A percentile compares a stretch with the other conserved stretches of the same genome.
phyloP scores from a whole-genome alignment of 2,797 vertebrate species.

The Spatula versicolor region DNA sequence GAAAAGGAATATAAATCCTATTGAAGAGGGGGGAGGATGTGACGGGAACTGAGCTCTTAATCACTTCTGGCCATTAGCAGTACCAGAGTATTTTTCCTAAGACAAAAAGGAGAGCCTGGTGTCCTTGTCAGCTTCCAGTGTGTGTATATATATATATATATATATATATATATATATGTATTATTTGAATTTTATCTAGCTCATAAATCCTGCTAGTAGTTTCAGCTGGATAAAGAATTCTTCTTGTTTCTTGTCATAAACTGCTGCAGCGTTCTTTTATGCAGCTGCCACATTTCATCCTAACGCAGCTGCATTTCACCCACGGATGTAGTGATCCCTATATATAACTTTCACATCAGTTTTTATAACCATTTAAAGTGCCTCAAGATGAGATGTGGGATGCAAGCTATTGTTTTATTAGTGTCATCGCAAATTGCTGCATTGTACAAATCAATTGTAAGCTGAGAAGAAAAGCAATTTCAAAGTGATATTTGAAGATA shows the following conservation, averaged over 20 bases:
- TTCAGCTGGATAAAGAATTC: slow-evolving; percentile 55
- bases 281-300: slow-evolving; percentile 62
- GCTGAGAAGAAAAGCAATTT: slow-evolving; percentile 3
- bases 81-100: neutral
- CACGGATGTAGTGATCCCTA: slow-evolving; percentile 30
- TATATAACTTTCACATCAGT: slow-evolving; percentile 48
- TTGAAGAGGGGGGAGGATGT: neutral
- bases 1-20: slow-evolving; percentile 27
- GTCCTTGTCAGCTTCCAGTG: slow-evolving; percentile 40
- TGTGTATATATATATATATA: too few species aligned
- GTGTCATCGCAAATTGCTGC: slow-evolving; percentile 13
- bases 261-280: slow-evolving; percentile 24
- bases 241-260: slow-evolving; percentile 61
- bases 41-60: neutral
- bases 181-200: slow-evolving; percentile 34
- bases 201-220: slow-evolving; percentile 43
- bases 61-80: slow-evolving; percentile 33
- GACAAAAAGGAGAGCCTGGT: neutral
- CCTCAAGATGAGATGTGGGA: slow-evolving; percentile 30
- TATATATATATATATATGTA: neutral
- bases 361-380: slow-evolving; percentile 47
- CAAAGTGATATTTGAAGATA: neutral
- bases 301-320: slow-evolving; percentile 54
- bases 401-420: slow-evolving; percentile 49
- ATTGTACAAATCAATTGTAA: slow-evolving; percentile 38